Percentiles rank a stretch among this genome's conserved stretches.
phyloP scores from a whole-genome alignment of 2,113 vertebrate genomes.

The Canis aureus region DNA sequence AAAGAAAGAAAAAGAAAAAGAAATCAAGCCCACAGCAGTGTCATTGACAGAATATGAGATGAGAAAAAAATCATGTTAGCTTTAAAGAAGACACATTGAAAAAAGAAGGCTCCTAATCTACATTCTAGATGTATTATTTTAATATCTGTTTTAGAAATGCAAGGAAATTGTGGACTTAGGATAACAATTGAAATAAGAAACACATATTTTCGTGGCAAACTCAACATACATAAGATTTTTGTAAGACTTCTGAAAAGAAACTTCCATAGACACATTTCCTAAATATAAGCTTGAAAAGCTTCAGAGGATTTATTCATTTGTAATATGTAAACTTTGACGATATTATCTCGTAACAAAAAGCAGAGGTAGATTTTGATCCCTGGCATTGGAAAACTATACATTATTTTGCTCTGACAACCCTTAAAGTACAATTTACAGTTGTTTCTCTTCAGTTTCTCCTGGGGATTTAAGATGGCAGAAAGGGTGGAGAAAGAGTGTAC shows the following conservation, averaged over 20 bases:
- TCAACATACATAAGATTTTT: not conserved
- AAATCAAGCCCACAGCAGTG: slow-evolving; percentile 67
- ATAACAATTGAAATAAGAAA: slow-evolving; percentile 1
- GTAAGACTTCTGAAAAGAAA: slow-evolving; percentile 36
- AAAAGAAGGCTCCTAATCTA: slow-evolving; percentile 56
- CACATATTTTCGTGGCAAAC: slow-evolving; percentile 1
- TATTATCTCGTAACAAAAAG: slow-evolving; percentile 84
- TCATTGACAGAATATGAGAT: slow-evolving; percentile 81
- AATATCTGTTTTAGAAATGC: slow-evolving; percentile 62
- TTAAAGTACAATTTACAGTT: slow-evolving; percentile 80
- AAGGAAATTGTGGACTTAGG: slow-evolving; percentile 55
- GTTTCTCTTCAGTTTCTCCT: slow-evolving; percentile 71
- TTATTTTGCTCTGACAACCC: slow-evolving; percentile 79
- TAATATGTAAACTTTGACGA: slow-evolving; percentile 81
- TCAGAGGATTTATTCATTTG: slow-evolving; percentile 79
- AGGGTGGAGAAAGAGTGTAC: slow-evolving; percentile 37
- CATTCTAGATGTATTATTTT: slow-evolving; percentile 54
- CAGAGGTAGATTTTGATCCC: slow-evolving; percentile 78
- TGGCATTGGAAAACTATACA: slow-evolving; percentile 74
- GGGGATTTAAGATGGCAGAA: slow-evolving; percentile 47
- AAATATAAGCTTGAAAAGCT: slow-evolving; percentile 70
- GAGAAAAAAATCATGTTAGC: slow-evolving; percentile 53
- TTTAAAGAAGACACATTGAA: slow-evolving; percentile 70
- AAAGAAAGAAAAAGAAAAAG: not conserved
- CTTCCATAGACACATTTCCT: slow-evolving; percentile 22